These are phyloP conservation scores for Cecropterus lyciades DNA, from an alignment of 1,140 invertebrate species.

Conservation along the genomic window DNA sequence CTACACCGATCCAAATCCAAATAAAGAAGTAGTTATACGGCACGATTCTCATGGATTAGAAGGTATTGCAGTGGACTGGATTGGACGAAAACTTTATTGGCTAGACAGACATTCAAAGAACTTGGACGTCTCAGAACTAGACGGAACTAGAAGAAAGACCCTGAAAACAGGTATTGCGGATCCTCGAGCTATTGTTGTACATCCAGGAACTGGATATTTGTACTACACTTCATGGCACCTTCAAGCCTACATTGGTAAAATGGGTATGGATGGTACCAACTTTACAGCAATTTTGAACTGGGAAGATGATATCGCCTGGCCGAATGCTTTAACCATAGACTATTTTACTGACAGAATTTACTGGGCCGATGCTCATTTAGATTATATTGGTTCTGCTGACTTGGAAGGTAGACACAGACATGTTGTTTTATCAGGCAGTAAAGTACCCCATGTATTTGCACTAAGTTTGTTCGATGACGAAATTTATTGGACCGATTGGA, in stretches of 20 bases:
- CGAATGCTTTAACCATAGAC: conserved; percentile 98
- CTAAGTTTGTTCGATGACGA: conserved; percentile 96
- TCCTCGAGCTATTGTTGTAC: conserved; percentile 96
- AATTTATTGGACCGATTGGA: conserved; percentile 99
- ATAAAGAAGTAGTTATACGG: conserved; percentile 93
- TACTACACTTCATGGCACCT: conserved; percentile 99
- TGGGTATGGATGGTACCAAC: conserved; percentile 98
- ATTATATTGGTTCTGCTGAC: conserved; percentile 97
- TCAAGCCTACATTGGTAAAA: conserved; percentile 98
- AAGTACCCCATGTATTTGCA: conserved; percentile 97
- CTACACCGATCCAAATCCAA: conserved; percentile 79
- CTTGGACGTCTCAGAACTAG: conserved; percentile 95
- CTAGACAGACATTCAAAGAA: conserved; percentile 98
- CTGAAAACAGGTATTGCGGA: conserved; percentile 94
- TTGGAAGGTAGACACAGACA: conserved; percentile 94
- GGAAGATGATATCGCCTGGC: conserved; percentile 98
- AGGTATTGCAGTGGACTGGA: conserved; percentile 98
- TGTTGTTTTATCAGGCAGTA: conserved; percentile 90
- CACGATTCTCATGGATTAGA: conserved; percentile 98
- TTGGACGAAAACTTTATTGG: conserved; percentile 98
- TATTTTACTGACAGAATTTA: conserved; percentile 97
- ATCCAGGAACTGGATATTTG: conserved; percentile 96
- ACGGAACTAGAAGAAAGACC: conserved; percentile 96
- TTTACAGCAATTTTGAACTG: conserved; percentile 95
- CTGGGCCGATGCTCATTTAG: conserved; percentile 99